A percentile compares a stretch with the other conserved stretches of the same genome.
These are phyloP conservation scores for Platycnemis pennipes DNA, from an alignment of 2,888 invertebrate genomes.

Conservation along the genomic window DNA sequence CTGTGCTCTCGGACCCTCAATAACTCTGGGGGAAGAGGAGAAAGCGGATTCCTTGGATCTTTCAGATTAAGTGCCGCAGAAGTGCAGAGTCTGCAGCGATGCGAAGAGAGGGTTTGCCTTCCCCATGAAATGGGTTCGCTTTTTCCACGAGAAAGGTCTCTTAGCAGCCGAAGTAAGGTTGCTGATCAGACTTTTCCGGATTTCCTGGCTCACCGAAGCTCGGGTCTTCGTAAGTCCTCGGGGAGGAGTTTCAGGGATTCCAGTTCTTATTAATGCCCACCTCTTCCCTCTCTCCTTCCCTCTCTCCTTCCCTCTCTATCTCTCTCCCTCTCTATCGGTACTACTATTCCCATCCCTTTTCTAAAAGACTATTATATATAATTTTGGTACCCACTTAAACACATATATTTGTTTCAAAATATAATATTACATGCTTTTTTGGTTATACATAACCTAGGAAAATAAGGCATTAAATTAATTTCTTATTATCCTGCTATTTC, in stretches of 20 bases:
- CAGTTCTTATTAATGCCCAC: slow-evolving; percentile 38
- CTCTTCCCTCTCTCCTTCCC: neutral
- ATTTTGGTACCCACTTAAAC: no score
- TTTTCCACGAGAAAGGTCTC: slow-evolving; percentile 43
- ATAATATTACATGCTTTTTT: no score
- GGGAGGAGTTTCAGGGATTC: slow-evolving; percentile 3
- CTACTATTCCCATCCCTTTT: no score
- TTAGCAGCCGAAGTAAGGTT: slow-evolving; percentile 28
- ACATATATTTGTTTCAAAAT: no score
- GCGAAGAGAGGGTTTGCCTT: slow-evolving; percentile 17
- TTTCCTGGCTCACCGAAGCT: slow-evolving; percentile 44
- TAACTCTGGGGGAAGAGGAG: slow-evolving; percentile 15
- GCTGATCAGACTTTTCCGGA: slow-evolving; percentile 63
- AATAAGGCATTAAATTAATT: no score
- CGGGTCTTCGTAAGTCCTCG: slow-evolving; percentile 24
- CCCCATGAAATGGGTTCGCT: neutral
- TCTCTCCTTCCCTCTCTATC: no score
- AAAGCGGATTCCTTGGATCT: slow-evolving; percentile 34
- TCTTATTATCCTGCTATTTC: no score
- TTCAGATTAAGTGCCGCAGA: slow-evolving; percentile 52
- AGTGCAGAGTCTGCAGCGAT: slow-evolving; percentile 56
- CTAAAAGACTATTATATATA: no score
- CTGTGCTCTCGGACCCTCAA: neutral
- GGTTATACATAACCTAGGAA: no score
- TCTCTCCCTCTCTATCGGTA: no score